These are phyloP conservation scores for Umimayanthus chanpuru DNA, from an alignment of 92 coral and sea anemone species.

Conservation along the genomic window DNA sequence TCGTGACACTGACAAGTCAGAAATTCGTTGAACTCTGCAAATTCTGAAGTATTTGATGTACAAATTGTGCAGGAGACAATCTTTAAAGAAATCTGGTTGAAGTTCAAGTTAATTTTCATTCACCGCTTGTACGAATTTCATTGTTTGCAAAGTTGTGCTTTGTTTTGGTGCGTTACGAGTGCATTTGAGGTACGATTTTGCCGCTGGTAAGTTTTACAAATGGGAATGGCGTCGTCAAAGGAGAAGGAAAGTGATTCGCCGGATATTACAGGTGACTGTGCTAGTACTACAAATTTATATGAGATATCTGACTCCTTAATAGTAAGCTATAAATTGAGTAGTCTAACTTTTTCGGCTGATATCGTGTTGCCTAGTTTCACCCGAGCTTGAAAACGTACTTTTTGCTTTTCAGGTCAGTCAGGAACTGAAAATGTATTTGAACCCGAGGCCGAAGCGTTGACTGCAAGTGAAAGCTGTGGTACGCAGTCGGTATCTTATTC, in stretches of 20 bases:
- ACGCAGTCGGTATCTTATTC: conserved; percentile 70
- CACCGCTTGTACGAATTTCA: neutral
- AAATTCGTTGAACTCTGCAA: conserved; percentile 1
- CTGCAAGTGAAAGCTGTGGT: conserved; percentile 40
- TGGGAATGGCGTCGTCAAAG: conserved; percentile 49
- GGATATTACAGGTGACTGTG: neutral
- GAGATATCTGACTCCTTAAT: neutral
- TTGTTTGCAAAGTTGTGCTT: neutral
- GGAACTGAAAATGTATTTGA: neutral
- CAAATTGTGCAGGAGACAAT: neutral
- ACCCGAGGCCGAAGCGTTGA: conserved; percentile 12
- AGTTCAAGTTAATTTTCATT: neutral
- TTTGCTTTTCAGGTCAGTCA: neutral
- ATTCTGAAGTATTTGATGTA: neutral
- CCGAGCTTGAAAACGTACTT: neutral
- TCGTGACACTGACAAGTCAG: conserved; percentile 30
- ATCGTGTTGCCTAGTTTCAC: neutral
- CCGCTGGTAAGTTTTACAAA: neutral
- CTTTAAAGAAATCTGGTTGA: neutral
- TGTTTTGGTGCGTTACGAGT: neutral
- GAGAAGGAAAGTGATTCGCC: neutral
- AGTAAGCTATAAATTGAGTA: neutral
- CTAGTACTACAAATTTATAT: neutral
- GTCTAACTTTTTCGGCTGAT: neutral
- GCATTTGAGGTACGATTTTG: neutral